These are phyloP conservation scores for Myiagra hebetior DNA, from an alignment of 2,113 vertebrate species.

Conservation along the genomic window DNA sequence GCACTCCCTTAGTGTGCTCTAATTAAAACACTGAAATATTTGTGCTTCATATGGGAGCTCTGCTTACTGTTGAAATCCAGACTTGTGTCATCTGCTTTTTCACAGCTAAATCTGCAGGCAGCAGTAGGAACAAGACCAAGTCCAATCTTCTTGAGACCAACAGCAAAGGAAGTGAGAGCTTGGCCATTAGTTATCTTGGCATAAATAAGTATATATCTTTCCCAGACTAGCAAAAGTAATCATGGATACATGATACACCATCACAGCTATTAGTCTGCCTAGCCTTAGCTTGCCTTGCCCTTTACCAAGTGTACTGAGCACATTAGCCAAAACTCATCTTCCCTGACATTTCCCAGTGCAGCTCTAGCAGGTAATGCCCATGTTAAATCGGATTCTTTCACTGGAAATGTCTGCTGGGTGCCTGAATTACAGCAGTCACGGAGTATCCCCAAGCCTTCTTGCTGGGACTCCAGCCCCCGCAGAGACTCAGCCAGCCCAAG, in stretches of 20 bases:
- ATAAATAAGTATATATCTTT: neutral
- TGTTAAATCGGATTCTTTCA: neutral
- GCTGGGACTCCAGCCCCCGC: neutral
- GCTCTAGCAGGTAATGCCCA: neutral
- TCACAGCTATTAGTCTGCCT: neutral
- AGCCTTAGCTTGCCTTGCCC: neutral
- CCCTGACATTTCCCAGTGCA: neutral
- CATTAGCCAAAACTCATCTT: neutral
- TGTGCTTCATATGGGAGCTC: conserved; percentile 14
- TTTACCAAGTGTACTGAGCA: neutral
- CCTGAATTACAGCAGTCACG: neutral
- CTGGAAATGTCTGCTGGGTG: neutral
- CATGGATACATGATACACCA: neutral
- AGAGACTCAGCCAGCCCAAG: neutral
- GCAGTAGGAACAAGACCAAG: neutral
- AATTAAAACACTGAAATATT: conserved; percentile 53
- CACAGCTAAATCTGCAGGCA: neutral
- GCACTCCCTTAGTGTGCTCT: neutral
- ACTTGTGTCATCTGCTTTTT: conserved; percentile 5
- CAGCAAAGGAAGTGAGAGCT: neutral
- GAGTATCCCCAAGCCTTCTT: neutral
- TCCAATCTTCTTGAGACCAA: neutral
- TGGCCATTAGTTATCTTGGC: neutral
- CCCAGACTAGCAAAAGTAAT: neutral
- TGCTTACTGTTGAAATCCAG: neutral